Conservation (phyloP, 2,113 vertebrate genomes). For the Bambusicola thoracicus region DNA sequence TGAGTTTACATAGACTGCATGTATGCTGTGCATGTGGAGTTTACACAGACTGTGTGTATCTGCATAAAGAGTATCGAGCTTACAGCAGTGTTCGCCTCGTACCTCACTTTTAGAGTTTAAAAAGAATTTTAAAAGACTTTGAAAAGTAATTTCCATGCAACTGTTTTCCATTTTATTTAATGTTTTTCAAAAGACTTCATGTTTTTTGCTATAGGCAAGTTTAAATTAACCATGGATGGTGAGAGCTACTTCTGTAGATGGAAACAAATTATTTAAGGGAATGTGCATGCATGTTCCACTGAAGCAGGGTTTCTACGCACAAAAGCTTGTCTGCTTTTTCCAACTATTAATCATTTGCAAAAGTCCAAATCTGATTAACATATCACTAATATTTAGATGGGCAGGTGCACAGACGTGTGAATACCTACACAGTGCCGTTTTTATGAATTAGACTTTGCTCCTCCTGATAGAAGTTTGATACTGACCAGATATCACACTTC, state of each 20-base stretch:
- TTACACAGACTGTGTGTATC: not conserved
- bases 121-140: not conserved
- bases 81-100: not conserved
- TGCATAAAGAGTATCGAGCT: not conserved
- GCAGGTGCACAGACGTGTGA: not conserved
- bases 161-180: not conserved
- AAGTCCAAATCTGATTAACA: not conserved
- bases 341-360: not conserved
- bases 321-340: not conserved
- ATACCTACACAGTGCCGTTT: not conserved
- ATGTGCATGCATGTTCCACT: not conserved
- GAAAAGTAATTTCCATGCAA: not conserved
- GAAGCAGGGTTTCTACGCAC: not conserved
- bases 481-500: not conserved
- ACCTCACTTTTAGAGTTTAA: not conserved
- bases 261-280: not conserved
- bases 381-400: not conserved
- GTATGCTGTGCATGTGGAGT: not conserved
- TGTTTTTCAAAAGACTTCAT: constrained; percentile 3
- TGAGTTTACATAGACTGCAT: not conserved
- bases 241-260: not conserved
- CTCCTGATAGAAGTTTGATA: not conserved
- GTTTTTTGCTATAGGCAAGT: constrained; percentile 11
- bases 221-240: not conserved
- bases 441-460: not conserved